Conservation (phyloP, 2,888 invertebrate genomes). For the Acleris emargana region DNA sequence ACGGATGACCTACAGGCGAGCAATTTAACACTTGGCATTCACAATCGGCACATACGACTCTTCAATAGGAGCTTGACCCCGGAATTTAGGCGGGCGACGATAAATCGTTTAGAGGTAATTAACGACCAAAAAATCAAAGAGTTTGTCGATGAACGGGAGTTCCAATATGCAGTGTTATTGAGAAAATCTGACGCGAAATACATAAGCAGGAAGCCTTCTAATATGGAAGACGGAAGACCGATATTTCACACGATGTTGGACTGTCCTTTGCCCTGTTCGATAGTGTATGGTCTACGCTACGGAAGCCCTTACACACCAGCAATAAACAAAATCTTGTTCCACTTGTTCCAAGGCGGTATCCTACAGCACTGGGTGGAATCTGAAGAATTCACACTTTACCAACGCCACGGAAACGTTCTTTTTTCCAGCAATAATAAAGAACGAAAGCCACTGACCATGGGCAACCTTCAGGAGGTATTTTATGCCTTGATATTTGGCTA, state of each 20-base stretch:
- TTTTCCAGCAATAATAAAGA: conserved; percentile 52
- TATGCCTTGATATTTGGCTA: conserved; percentile 61
- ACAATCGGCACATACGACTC: conserved; percentile 61
- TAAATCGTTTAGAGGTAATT: conserved; percentile 61
- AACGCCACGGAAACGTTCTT: conserved; percentile 45
- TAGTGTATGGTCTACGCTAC: conserved; percentile 82
- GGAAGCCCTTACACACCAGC: conserved; percentile 83
- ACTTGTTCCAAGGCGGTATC: conserved; percentile 80
- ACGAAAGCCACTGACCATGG: conserved; percentile 64
- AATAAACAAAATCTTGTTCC: conserved; percentile 71
- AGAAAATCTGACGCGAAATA: conserved; percentile 71
- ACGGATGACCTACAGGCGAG: conserved; percentile 53
- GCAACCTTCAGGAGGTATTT: conserved; percentile 76
- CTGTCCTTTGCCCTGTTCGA: conserved; percentile 82
- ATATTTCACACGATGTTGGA: conserved; percentile 75
- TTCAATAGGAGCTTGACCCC: conserved; percentile 61
- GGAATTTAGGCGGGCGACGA: conserved; percentile 51
- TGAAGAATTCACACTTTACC: conserved; percentile 56
- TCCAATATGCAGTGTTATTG: conserved; percentile 75
- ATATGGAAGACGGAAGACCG: conserved; percentile 68
- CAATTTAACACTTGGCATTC: conserved; percentile 67
- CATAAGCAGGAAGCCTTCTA: conserved; percentile 57
- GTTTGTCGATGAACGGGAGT: conserved; percentile 66
- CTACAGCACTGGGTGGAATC: conserved; percentile 66
- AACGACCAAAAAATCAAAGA: conserved; percentile 65